phyloP scores from a whole-genome alignment of 1,140 invertebrate species.

The Eriocheir sinensis region DNA sequence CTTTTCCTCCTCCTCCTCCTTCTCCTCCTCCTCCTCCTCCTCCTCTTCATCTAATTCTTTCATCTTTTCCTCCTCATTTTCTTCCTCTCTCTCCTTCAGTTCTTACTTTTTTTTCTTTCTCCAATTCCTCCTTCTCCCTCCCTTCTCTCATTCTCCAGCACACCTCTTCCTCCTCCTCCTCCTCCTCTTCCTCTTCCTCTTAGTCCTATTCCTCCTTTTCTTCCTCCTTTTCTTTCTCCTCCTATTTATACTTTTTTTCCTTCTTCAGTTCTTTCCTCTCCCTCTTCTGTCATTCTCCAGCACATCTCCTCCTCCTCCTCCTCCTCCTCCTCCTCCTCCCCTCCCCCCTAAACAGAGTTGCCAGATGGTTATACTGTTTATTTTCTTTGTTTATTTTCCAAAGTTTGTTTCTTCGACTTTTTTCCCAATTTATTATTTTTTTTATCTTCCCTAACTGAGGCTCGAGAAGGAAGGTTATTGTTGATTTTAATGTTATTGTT shows the following conservation, averaged over 20 bases:
- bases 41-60: constrained; percentile 1
- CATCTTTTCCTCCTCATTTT: no score
- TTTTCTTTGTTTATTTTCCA: no score
- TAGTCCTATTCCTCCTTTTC: neutral
- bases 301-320: neutral
- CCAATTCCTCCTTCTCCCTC: constrained; percentile 18
- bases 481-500: no score
- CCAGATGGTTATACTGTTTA: no score
- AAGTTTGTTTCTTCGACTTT: no score
- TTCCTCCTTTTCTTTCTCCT: constrained; percentile 6
- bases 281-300: no score
- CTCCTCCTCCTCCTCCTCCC: no score
- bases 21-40: constrained; percentile 18
- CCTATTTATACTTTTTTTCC: neutral
- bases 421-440: no score
- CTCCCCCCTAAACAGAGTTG: neutral
- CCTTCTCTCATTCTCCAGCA: no score
- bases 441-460: no score
- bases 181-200: neutral
- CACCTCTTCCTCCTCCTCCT: constrained; percentile 19
- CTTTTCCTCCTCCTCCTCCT: neutral
- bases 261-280: neutral
- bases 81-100: neutral
- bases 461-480: no score
- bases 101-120: neutral